Evolutionary conservation across 2,113 vertebrate species (phyloP), one percentile per base, ranked within the genome.

Genomic region (Oncorhynchus mykiss): DNA sequence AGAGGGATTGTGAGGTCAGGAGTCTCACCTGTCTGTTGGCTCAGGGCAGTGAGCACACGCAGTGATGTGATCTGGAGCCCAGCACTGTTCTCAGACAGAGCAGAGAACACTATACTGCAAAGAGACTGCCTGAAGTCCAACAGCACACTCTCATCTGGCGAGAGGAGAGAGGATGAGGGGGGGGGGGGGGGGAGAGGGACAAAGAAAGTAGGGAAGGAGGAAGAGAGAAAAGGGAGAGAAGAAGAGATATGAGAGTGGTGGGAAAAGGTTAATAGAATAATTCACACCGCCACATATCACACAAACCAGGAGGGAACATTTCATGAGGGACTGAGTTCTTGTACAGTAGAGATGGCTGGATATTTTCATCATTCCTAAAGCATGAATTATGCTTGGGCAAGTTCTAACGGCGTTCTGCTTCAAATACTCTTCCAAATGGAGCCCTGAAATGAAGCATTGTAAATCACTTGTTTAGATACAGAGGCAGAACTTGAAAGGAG

Each of bases 41-140:
- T 94, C 78, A 99, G 91, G 13, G 95, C 88, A 9, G 91, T 88
- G 77, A 99, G 90, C 29, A 92, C 86, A 12, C 90, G 93, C 76
- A 94, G 88, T 73, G 95, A 96, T 7, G 96, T 94, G 75, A 96
- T 85, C 87, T 97, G 96, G 48, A 98, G 93, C 64, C 94, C 95
- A 18, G 91, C 80, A 4, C 87, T 96, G 27, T 86, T 84, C 79
- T 99, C 96, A 0, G 87, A 79, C 66, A 99, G 87, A 0, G 96
- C 97, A 0, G 93, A 94, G 74, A 96, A 98, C 18, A 96, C 91
- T 70, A 97, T 79, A 65, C 88, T 88, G 82, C 96, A 97, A 70
- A 99, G 84, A 0, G 93, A 81, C 45, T 90, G 87, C 57, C 81
- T 93, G 72, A 94, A 94, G 0, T 57, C 81, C 16, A 86, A 74